phyloP scores from a whole-genome alignment of 1,140 invertebrate genomes.

The Dinothrombium tinctorium region DNA sequence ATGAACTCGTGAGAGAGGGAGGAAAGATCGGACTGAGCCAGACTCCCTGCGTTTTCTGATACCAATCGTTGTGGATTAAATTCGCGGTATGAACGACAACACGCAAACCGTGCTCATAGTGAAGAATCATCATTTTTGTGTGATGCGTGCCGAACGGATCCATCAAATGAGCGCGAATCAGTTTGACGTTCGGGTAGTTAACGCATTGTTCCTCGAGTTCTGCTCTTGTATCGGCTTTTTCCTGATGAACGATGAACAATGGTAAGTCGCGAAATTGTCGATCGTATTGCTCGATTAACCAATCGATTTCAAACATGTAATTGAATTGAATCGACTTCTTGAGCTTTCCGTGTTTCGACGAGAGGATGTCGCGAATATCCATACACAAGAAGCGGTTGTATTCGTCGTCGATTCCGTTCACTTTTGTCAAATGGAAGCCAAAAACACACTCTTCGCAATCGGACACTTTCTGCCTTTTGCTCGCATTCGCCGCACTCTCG shows the following conservation, averaged over 20 bases:
- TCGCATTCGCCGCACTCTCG: not conserved
- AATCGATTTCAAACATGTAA: slow-evolving; percentile 69
- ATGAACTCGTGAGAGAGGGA: slow-evolving; percentile 19
- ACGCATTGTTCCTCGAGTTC: not conserved
- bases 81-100: slow-evolving; percentile 80
- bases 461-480: not conserved
- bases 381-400: slow-evolving; percentile 18
- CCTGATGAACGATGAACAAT: slow-evolving; percentile 8
- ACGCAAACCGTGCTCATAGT: slow-evolving; percentile 51
- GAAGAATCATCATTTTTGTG: slow-evolving; percentile 64
- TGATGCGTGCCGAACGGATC: slow-evolving; percentile 15
- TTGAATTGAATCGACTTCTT: slow-evolving; percentile 43
- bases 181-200: slow-evolving; percentile 21
- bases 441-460: not conserved
- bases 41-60: slow-evolving; percentile 70
- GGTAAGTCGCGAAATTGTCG: slow-evolving; percentile 18
- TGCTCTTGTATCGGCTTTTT: slow-evolving; percentile 3
- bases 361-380: slow-evolving; percentile 18
- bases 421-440: slow-evolving; percentile 13
- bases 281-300: slow-evolving; percentile 41
- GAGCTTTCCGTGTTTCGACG: slow-evolving; percentile 9
- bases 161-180: slow-evolving; percentile 6
- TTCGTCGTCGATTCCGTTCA: slow-evolving; percentile 18
- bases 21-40: slow-evolving; percentile 67
- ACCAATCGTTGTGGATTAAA: slow-evolving; percentile 69